Conservation (phyloP, 1,140 invertebrate genomes). For the Coboldia fuscipes region DNA sequence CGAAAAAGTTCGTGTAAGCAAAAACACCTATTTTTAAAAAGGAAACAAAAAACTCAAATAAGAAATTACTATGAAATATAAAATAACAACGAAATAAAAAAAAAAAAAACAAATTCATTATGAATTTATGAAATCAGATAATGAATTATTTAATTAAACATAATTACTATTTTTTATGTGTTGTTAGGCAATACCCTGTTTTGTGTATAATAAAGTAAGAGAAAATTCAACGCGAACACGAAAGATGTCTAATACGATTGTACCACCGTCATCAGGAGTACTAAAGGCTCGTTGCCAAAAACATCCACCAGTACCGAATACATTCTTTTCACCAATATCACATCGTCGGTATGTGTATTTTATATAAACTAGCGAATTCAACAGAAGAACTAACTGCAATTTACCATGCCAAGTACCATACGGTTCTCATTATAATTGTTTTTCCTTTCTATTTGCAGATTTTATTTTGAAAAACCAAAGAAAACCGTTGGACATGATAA, state of each 20-base stretch:
- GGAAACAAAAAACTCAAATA: background rate
- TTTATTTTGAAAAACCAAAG: conserved; percentile 16
- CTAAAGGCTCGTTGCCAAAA: background rate
- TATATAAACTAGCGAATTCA: background rate
- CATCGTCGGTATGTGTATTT: background rate
- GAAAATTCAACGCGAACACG: background rate
- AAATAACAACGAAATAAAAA: background rate
- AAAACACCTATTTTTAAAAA: background rate
- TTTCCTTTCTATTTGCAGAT: conserved; percentile 7
- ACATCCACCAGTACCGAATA: background rate
- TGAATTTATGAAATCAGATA: no score
- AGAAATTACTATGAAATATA: background rate
- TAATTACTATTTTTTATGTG: background rate
- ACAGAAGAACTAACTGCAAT: background rate
- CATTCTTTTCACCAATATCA: background rate
- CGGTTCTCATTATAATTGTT: conserved; percentile 7
- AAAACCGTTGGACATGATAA: conserved; percentile 17
- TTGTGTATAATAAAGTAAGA: background rate
- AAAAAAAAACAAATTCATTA: no score
- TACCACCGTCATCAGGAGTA: no score
- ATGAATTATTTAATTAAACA: background rate
- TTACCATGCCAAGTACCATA: conserved; percentile 8
- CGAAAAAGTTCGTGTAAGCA: conserved; percentile 12
- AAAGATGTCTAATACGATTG: background rate
- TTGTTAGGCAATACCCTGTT: background rate